phyloP scores from a whole-genome alignment of 1,140 invertebrate species.

The Drosophila navojoa region DNA sequence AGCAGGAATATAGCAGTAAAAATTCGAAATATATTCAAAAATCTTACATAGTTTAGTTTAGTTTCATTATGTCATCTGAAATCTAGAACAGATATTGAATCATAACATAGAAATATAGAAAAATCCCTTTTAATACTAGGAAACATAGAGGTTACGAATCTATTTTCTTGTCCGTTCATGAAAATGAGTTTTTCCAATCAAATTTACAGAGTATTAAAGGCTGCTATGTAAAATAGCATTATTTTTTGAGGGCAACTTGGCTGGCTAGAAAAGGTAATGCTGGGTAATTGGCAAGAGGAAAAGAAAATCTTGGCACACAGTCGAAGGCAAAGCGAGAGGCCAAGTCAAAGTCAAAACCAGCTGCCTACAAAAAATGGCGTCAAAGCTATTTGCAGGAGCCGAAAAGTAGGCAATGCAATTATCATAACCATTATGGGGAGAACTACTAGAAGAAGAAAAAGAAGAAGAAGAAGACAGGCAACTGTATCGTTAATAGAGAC shows the following conservation, averaged over 20 bases:
- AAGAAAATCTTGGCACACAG: constrained; percentile 20
- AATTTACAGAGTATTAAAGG: background rate
- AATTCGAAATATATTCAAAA: no score
- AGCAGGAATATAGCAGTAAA: no score
- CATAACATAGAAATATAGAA: no score
- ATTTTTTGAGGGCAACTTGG: background rate
- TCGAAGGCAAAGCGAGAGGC: constrained; percentile 4
- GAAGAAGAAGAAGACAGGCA: background rate
- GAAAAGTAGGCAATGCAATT: constrained; percentile 46
- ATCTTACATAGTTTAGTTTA: no score
- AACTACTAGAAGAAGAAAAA: background rate
- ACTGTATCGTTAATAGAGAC: background rate
- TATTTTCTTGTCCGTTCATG: no score
- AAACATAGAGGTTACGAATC: no score
- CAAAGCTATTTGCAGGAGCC: constrained; percentile 20
- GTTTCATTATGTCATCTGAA: no score
- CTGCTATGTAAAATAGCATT: background rate
- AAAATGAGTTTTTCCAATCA: no score
- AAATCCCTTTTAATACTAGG: no score
- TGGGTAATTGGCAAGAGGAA: constrained; percentile 26
- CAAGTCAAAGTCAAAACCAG: constrained; percentile 8
- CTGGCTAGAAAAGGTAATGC: constrained; percentile 17
- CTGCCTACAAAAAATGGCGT: constrained; percentile 21
- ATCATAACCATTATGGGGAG: constrained; percentile 41
- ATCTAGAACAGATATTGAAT: no score